phyloP scores from a whole-genome alignment of 1,140 invertebrate species.

The Bombus consobrinus region DNA sequence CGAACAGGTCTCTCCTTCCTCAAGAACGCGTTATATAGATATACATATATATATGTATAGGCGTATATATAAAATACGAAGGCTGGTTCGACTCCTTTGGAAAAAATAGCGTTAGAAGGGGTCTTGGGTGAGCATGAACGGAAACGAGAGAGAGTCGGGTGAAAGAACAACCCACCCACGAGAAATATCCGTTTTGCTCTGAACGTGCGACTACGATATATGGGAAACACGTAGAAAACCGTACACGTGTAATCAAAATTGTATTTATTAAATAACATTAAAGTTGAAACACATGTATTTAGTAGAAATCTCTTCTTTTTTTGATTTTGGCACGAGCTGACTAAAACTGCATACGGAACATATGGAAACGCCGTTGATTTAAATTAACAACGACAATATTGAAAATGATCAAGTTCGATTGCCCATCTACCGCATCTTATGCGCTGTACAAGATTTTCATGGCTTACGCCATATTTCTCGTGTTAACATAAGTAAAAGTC shows the following conservation, averaged over 20 bases:
- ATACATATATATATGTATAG: background rate
- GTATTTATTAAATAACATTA: too few relatives aligned
- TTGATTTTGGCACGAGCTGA: too few relatives aligned
- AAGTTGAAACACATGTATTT: too few relatives aligned
- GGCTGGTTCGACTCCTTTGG: slow-evolving; percentile 20
- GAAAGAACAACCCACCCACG: background rate
- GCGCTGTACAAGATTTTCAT: too few relatives aligned
- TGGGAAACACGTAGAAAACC: background rate
- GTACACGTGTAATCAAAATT: background rate
- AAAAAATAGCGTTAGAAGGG: slow-evolving; percentile 27
- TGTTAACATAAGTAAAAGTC: too few relatives aligned
- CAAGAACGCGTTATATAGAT: slow-evolving; percentile 22
- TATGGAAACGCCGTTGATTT: too few relatives aligned
- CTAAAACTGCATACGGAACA: too few relatives aligned
- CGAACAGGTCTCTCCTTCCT: slow-evolving; percentile 34
- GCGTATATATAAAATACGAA: slow-evolving; percentile 2
- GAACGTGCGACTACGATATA: background rate
- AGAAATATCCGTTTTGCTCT: background rate
- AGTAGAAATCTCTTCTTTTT: too few relatives aligned
- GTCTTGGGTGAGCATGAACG: background rate
- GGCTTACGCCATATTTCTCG: too few relatives aligned
- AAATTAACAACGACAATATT: too few relatives aligned
- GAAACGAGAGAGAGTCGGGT: background rate
- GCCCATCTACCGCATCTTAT: too few relatives aligned
- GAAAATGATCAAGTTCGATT: too few relatives aligned